Conservation (phyloP, 2,888 invertebrate species). For the Dasysyrphus albostriatus region DNA sequence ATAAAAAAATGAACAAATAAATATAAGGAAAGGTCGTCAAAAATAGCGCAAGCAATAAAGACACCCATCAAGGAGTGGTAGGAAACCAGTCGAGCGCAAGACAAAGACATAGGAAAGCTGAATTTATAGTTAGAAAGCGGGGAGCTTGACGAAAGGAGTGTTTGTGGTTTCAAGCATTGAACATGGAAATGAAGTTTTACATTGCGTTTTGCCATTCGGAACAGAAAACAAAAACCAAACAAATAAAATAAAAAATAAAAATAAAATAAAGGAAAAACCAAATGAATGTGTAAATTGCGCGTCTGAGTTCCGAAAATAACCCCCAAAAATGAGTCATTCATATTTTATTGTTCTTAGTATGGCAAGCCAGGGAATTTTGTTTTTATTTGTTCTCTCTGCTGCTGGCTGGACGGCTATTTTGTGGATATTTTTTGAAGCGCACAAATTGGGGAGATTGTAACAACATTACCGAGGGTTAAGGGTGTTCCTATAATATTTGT, state of each 20-base stretch:
- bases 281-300: conserved; percentile 58
- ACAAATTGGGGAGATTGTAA: conserved; percentile 11
- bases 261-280: conserved; percentile 4
- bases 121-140: neutral
- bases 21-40: conserved; percentile 61
- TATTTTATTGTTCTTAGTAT: conserved; percentile 39
- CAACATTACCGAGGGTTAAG: neutral
- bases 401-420: conserved; percentile 18
- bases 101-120: conserved; percentile 4
- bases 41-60: conserved; percentile 63
- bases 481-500: neutral
- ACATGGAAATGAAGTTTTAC: conserved; percentile 29
- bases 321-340: conserved; percentile 61
- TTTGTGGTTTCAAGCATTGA: conserved; percentile 15
- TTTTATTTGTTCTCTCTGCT: neutral
- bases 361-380: neutral
- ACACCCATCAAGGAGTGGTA: conserved; percentile 31
- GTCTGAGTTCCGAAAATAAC: conserved; percentile 38
- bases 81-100: conserved; percentile 34
- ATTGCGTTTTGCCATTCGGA: conserved; percentile 43
- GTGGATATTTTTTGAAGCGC: conserved; percentile 31
- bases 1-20: conserved; percentile 53
- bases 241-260: neutral
- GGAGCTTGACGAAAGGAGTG: neutral
- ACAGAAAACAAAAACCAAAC: neutral